Evolutionary conservation across 2,888 invertebrate genomes (phyloP).

Genomic region (Euproctis similis): DNA sequence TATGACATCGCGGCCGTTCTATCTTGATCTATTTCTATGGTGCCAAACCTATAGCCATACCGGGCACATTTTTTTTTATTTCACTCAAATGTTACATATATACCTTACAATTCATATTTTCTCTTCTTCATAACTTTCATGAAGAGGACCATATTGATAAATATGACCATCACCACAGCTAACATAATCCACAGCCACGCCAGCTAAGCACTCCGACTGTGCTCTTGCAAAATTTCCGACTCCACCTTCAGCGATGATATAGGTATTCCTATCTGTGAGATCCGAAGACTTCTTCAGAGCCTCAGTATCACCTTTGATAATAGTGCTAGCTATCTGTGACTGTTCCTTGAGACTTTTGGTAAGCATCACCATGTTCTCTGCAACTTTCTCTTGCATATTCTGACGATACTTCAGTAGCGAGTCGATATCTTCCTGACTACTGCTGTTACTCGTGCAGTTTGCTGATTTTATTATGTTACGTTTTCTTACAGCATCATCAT

Average conservation of each 20-base stretch:
- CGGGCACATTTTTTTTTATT: no score
- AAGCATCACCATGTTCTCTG: slow-evolving; percentile 94
- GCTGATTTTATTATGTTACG: slow-evolving; percentile 71
- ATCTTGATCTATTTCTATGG: no score
- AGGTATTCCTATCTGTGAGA: slow-evolving; percentile 88
- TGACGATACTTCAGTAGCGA: slow-evolving; percentile 90
- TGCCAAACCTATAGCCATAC: no score
- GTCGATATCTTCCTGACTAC: slow-evolving; percentile 83
- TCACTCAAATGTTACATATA: no score
- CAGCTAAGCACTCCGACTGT: slow-evolving; percentile 91
- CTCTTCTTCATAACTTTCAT: no score
- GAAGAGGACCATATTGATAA: slow-evolving; percentile 90
- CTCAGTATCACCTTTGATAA: slow-evolving; percentile 92
- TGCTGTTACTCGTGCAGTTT: slow-evolving; percentile 60
- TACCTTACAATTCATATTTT: no score
- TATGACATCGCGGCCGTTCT: no score
- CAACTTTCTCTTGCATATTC: slow-evolving; percentile 92
- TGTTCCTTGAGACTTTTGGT: slow-evolving; percentile 93
- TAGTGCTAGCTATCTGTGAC: slow-evolving; percentile 89
- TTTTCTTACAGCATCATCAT: slow-evolving; percentile 62
- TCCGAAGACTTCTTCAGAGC: slow-evolving; percentile 84
- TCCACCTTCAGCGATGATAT: slow-evolving; percentile 84
- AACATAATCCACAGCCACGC: slow-evolving; percentile 97
- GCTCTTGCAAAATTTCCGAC: slow-evolving; percentile 87
- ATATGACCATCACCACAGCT: slow-evolving; percentile 87